phyloP scores from a whole-genome alignment of 1,140 invertebrate species.

The Popillia japonica region DNA sequence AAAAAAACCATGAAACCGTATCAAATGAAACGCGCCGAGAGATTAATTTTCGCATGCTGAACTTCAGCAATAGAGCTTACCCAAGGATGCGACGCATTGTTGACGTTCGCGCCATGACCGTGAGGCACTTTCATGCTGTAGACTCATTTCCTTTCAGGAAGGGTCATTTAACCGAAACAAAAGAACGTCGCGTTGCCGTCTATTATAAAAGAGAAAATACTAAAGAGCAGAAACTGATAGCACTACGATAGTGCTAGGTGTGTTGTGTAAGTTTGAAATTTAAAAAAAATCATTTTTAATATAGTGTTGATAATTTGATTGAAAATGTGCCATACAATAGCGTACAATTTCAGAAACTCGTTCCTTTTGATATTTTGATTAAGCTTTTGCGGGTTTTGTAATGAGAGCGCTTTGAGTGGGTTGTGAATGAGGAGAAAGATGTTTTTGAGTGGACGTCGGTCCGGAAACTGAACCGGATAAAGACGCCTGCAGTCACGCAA shows the following conservation, averaged over 20 bases:
- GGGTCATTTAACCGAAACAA: slow-evolving; percentile 12
- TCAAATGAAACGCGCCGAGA: background rate
- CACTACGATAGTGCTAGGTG: background rate
- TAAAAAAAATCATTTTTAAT: background rate
- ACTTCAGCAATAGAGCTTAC: slow-evolving; percentile 5
- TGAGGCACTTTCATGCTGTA: slow-evolving; percentile 28
- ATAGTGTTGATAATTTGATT: no score
- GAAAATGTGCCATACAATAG: no score
- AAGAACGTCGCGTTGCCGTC: background rate
- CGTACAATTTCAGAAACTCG: no score
- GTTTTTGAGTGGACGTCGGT: slow-evolving; percentile 21
- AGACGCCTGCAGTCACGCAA: slow-evolving; percentile 28
- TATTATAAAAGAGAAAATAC: background rate
- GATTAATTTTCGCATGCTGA: background rate
- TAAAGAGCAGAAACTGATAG: background rate
- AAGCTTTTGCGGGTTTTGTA: no score
- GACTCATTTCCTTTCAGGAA: slow-evolving; percentile 24
- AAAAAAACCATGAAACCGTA: background rate
- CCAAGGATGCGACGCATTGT: slow-evolving; percentile 26
- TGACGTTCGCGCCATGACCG: slow-evolving; percentile 6
- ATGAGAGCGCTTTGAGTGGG: background rate
- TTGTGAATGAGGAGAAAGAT: background rate
- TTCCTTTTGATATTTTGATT: no score
- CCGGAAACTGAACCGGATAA: slow-evolving; percentile 8
- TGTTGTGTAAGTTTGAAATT: background rate